Evolutionary conservation across 2,797 vertebrate species (phyloP), one percentile per base, ranked within the genome.

Genomic region (Myiotriccus ornatus): DNA sequence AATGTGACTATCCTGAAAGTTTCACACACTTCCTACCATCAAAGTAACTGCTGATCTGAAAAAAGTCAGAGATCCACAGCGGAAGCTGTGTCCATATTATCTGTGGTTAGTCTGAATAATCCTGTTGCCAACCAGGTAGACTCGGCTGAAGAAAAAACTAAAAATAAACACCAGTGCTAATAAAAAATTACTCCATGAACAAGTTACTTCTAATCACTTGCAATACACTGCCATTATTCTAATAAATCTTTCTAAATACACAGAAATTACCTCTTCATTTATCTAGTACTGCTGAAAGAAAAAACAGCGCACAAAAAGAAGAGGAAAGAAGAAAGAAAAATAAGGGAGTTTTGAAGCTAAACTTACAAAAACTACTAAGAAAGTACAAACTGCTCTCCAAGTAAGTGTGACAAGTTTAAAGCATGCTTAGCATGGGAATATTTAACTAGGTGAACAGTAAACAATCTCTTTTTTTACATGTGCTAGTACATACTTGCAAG

Each of bases 41-140:
- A 86, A 14, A 81, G 28, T 22, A 84, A 68, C 11, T 11, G 67
- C 2, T 44, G 32, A 68, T 41, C 43, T 46, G 41, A 19, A 57
- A 67, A 83, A 52, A 80, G 34, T 4, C 60, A 43, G 35, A 8
- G 21, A 63, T 41, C 22, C 25, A 78, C 14, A 75, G 57, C 0
- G 60, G 30, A 64, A 56, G 17, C 25, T 55, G 20, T 6, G 11
- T 32, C 32, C 0, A 0, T 15, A 56, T 39, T 17, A 71, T 30
- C 23, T 78, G 23, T 9, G 20, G 2, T 87, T 84, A 68, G 16
- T 28, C 16, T 67, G 32, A 90, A 70, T 24, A 90, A 56, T 20
- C 19, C 30, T 35, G 9, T 2, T 68, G 46, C 7, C 25, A 53
- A 63, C 7, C 8, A 44, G 25, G 7, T 9, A 44, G 6, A 9